These are phyloP conservation scores for Lepidothrix coronata DNA, from an alignment of 2,113 vertebrate genomes.

Conservation along the genomic window DNA sequence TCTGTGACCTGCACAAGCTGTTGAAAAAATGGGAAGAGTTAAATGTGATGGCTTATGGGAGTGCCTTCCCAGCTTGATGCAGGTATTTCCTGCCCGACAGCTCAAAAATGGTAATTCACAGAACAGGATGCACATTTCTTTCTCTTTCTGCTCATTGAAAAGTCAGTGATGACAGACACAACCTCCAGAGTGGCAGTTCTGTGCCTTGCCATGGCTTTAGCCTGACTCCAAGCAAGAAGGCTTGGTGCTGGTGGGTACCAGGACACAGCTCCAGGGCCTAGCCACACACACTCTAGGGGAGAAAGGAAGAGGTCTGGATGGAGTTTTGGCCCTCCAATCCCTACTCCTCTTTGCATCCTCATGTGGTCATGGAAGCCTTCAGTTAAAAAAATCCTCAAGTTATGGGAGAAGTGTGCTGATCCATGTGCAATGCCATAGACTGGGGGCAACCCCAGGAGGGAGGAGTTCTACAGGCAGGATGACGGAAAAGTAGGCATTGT, in stretches of 20 bases:
- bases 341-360: not conserved
- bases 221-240: not conserved
- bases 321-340: not conserved
- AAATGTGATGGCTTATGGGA: not conserved
- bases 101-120: not conserved
- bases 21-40: not conserved
- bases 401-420: not conserved
- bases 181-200: not conserved
- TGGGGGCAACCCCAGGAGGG: not conserved
- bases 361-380: not conserved
- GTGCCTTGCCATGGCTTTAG: not conserved
- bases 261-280: not conserved
- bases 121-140: not conserved
- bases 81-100: not conserved
- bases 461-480: not conserved
- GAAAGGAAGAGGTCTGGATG: not conserved
- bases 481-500: not conserved
- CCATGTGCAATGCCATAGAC: fast-evolving
- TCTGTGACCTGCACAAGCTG: not conserved
- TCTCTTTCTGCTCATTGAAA: slow-evolving; percentile 2
- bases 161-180: not conserved
- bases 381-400: not conserved
- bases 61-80: not conserved
- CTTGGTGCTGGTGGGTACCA: not conserved
- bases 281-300: not conserved